Base-by-base conservation (phyloP, 2,888 invertebrate species). In the Drosophila nigricruria region DNA sequence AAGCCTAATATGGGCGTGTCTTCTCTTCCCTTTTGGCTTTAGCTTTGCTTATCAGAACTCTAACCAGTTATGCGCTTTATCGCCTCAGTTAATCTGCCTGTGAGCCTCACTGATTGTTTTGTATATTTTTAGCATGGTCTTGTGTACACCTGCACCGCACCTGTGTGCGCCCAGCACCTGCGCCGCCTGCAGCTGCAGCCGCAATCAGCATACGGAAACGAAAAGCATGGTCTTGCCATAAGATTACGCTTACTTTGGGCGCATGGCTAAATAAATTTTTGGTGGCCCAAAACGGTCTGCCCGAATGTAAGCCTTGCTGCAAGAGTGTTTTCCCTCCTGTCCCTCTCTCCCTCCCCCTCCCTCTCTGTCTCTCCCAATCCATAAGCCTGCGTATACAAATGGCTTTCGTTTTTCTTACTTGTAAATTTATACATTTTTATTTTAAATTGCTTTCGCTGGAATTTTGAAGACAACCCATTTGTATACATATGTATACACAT, bases 381-480 rank as follows among this genome's bases (percentile, higher is more conserved):
- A 16, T 20, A 59, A 59, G 43, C 27, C 23, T 10, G 27, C 23
- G 40, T 27, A 49, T 30, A 65, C 43, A 65, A 65, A 65, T 64
- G 30, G 65, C 65, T 52, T 52, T 45, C 65, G 52, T 43, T 52
- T 63, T 27, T 45, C 43, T 36, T 45, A 64, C 65, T 45, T 53
- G 32, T 32, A 27, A 23, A n/a, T 47, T 16, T 47, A n/a, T 47
- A 65, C 38, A 38, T 34, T 58, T 25, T 47, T 54, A 34, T 74
- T 68, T 45, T 45, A 68, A 69, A 73, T 69, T 63, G 62, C 56
- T 68, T 74, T 58, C 34, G 38, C 40, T 57, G 27, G 34, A 73
- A 75, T 70, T 73, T 73, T 75, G 63, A 40, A 52, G 58, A 47
- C 76, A 69, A 75, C 76, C 73, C 73, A 75, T 75, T 56, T 62